Base-by-base conservation (phyloP, 2,888 invertebrate species). In the Catocala nupta region DNA sequence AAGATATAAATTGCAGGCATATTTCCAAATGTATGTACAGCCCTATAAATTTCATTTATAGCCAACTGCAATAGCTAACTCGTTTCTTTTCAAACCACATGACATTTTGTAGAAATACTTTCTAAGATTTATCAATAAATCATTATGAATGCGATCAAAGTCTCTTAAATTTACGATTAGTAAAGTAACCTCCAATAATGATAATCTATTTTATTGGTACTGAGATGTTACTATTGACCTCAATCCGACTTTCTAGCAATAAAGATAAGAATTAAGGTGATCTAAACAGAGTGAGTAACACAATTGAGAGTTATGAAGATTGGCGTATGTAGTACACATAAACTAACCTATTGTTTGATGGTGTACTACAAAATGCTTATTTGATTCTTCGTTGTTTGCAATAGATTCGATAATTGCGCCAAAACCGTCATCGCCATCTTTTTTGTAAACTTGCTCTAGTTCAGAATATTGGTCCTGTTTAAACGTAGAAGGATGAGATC, bases 261-360 rank as follows among this genome's bases (percentile, higher is more conserved):
- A 81, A 58, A 85, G 86, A 88, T 89, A 87, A 89, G 83, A 89
- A 83, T 88, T 85, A 87, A 86, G 81, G 78, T 84, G 87, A 85
- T 82, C 81, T 81, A 81, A 85, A 84, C 81, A 84, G 60, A 65
- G 75, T 71, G 76, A 76, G 72, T 73, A 71, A 70, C 34, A 82
- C 83, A 85, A 87, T 85, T 76, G 78, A 77, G 77, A 80, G 86
- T 87, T 84, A 84, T 81, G 71, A 83, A 73, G 89, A 90, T 87
- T 87, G 86, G 86, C 88, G 85, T 88, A 85, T 90, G 86, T 90
- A 73, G 89, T 73, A 84, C 87, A 67, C 50, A 44, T 36, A 54
- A 69, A 65, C 61, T 70, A 50, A 68, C 60, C 65, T 67, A 68
- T 77, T 78, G 74, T 74, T 67, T 55, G 62, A 67, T 66, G 59